Evolutionary conservation across 2,797 vertebrate genomes (phyloP).

Genomic region (Darevskia mixta): DNA sequence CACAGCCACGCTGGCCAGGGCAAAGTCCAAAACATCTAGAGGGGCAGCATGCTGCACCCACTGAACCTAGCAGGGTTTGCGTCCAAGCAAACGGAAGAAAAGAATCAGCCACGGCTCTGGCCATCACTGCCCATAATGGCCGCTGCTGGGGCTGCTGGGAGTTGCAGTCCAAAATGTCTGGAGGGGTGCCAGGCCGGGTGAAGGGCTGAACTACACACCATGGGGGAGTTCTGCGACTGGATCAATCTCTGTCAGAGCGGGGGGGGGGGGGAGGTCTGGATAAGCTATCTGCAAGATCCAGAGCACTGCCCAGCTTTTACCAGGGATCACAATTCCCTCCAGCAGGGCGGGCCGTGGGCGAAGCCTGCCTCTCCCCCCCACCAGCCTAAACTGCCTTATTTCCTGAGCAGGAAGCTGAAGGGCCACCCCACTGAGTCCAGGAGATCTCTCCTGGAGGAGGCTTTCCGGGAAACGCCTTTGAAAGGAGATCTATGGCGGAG

Average conservation of each 20-base stretch:
- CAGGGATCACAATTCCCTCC: not conserved
- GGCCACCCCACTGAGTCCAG: not conserved
- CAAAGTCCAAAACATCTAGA: too few species aligned
- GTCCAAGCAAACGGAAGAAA: too few species aligned
- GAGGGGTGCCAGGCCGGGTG: too few species aligned
- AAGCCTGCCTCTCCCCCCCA: not conserved
- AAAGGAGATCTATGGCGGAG: not conserved
- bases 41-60: too few species aligned
- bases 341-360: not conserved
- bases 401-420: constrained; percentile 63
- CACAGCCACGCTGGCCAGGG: too few species aligned
- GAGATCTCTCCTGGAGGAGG: not conserved
- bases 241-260: not conserved
- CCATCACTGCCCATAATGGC: too few species aligned
- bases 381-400: constrained; percentile 62
- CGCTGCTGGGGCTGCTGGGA: too few species aligned
- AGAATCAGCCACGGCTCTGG: too few species aligned
- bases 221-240: not conserved
- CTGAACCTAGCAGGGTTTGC: too few species aligned
- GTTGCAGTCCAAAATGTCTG: too few species aligned
- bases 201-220: not conserved
- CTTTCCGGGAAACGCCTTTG: constrained; percentile 6
- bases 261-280: too few species aligned
- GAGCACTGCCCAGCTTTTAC: not conserved
- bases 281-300: too few species aligned